These are phyloP conservation scores for Myathropa florea DNA, from an alignment of 2,888 invertebrate species.

Conservation along the genomic window DNA sequence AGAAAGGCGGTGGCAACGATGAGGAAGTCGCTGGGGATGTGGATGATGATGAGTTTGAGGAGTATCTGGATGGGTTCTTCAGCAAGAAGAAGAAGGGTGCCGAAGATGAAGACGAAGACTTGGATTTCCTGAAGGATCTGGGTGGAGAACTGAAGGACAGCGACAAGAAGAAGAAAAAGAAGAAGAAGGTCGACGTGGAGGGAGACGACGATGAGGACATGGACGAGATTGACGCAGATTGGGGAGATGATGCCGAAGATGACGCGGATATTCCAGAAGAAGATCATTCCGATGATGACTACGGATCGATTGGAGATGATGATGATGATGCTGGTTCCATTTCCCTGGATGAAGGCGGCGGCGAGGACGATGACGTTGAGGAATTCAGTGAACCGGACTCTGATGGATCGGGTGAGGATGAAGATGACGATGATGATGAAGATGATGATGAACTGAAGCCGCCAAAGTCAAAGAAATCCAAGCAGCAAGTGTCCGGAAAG, in stretches of 20 bases:
- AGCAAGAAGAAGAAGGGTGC: constrained; percentile 83
- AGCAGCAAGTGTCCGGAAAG: constrained; percentile 73
- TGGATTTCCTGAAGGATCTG: constrained; percentile 87
- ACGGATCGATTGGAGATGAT: constrained; percentile 75
- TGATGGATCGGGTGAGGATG: constrained; percentile 55
- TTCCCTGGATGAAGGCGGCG: constrained; percentile 66
- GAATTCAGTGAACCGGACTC: constrained; percentile 74
- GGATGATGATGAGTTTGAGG: constrained; percentile 83
- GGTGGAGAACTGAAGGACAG: constrained; percentile 80
- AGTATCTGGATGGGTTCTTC: constrained; percentile 81
- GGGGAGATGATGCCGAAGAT: constrained; percentile 78
- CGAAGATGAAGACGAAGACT: constrained; percentile 83
- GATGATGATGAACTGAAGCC: constrained; percentile 70
- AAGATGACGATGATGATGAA: constrained; percentile 60
- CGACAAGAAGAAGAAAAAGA: constrained; percentile 73
- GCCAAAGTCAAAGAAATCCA: constrained; percentile 76
- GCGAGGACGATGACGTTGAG: constrained; percentile 74
- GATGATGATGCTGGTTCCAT: constrained; percentile 75
- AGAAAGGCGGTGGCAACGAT: constrained; percentile 72
- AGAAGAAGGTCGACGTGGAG: constrained; percentile 73
- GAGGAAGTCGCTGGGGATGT: constrained; percentile 86
- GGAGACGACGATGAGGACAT: constrained; percentile 78
- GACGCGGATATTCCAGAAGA: constrained; percentile 74
- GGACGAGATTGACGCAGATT: constrained; percentile 76
- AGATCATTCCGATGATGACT: constrained; percentile 74